Conservation (phyloP, 37 sponge, comb jelly and placozoan species). For the Cliona cf. orientalis region DNA sequence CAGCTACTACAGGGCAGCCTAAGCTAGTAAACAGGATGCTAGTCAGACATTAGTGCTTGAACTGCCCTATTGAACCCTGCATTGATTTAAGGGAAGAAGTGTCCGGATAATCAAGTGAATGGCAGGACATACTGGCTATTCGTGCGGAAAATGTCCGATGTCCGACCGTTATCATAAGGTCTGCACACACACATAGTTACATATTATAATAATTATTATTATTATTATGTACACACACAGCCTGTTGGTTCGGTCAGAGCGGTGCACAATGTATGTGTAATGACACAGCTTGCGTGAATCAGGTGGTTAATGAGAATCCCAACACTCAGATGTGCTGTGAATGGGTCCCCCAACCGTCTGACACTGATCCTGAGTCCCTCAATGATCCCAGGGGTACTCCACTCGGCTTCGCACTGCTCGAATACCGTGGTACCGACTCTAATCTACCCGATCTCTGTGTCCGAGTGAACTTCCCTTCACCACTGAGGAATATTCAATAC, state of each 20-base stretch:
- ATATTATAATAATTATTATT: no score
- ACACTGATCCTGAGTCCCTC: neutral
- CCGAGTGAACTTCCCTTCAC: constrained; percentile 7
- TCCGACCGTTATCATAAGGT: no score
- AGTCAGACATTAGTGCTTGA: no score
- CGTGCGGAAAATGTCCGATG: no score
- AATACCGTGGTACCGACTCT: neutral
- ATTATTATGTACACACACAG: no score
- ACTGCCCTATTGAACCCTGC: no score
- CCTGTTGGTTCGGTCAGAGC: neutral
- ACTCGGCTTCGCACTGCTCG: neutral
- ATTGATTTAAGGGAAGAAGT: no score
- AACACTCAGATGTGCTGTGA: neutral
- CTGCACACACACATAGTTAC: no score
- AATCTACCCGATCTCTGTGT: constrained; percentile 5
- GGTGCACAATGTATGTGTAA: neutral
- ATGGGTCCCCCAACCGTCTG: neutral
- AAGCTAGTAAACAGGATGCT: no score
- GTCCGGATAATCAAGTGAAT: no score
- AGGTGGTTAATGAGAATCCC: neutral
- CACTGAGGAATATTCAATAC: neutral
- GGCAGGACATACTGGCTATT: no score
- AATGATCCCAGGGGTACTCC: constrained; percentile 18
- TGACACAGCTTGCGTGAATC: neutral
- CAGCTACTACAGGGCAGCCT: no score